A percentile compares a stretch with the other conserved stretches of the same genome.
phyloP scores from a whole-genome alignment of 37 sponge, comb jelly and placozoan species.

The Crambe crambe region DNA sequence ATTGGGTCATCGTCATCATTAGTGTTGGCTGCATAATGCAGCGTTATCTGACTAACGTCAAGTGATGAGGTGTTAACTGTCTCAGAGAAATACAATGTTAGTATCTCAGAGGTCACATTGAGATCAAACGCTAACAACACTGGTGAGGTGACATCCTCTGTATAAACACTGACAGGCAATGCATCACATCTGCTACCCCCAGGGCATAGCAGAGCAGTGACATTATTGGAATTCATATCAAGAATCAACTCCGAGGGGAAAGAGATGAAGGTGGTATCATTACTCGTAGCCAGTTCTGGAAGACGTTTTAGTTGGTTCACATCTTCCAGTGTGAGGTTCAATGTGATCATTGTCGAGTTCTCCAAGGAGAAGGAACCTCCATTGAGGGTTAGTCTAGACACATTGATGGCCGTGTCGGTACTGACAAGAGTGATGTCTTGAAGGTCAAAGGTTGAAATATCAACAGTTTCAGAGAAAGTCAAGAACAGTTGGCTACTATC shows the following conservation, averaged over 20 bases:
- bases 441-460: conserved; percentile 41
- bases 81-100: conserved; percentile 78
- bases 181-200: conserved; percentile 8
- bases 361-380: conserved; percentile 61
- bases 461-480: conserved; percentile 72
- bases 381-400: conserved; percentile 26
- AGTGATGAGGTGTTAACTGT: conserved; percentile 79
- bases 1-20: not conserved
- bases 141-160: conserved; percentile 67
- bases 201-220: conserved; percentile 7
- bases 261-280: conserved; percentile 63
- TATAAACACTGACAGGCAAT: conserved; percentile 47
- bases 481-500: conserved; percentile 41
- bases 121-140: conserved; percentile 51
- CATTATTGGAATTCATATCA: conserved; percentile 83
- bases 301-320: conserved; percentile 71
- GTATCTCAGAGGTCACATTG: conserved; percentile 63
- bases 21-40: conserved; percentile 37
- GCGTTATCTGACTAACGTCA: conserved; percentile 53
- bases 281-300: conserved; percentile 35
- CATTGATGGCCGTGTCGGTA: not conserved
- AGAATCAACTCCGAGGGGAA: conserved; percentile 40
- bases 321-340: conserved; percentile 72
- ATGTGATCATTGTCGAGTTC: conserved; percentile 70
- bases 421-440: conserved; percentile 38